Evolutionary conservation across 2,888 invertebrate species (phyloP).

Genomic region (Antitype chi): DNA sequence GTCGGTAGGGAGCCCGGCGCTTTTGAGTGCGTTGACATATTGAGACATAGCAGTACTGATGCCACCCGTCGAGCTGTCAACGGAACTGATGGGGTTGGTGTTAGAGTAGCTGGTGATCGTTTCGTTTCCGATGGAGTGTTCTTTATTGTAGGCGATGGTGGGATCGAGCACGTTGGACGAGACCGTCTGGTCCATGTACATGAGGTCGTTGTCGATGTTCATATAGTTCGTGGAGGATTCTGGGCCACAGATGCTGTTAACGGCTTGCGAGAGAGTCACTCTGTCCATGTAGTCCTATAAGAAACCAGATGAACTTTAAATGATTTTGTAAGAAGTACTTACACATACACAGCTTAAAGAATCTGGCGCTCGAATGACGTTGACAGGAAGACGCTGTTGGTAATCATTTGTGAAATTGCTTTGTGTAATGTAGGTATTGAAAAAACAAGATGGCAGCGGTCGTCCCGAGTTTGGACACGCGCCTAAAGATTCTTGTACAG

Average conservation of each 20-base stretch:
- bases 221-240: constrained; percentile 82
- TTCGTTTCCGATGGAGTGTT: constrained; percentile 77
- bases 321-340: too few relatives aligned
- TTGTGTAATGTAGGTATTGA: too few relatives aligned
- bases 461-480: too few relatives aligned
- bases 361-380: too few relatives aligned
- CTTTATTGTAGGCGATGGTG: constrained; percentile 80
- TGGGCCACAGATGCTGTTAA: constrained; percentile 86
- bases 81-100: constrained; percentile 73
- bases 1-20: constrained; percentile 86
- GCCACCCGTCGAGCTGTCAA: constrained; percentile 74
- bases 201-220: constrained; percentile 84
- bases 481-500: too few relatives aligned
- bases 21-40: constrained; percentile 88
- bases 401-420: too few relatives aligned
- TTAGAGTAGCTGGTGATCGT: constrained; percentile 80
- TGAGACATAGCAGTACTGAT: constrained; percentile 87
- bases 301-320: neutral
- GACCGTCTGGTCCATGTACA: constrained; percentile 85
- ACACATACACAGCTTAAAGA: too few relatives aligned
- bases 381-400: too few relatives aligned
- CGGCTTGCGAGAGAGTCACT: constrained; percentile 86
- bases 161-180: constrained; percentile 81
- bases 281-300: constrained; percentile 88
- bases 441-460: too few relatives aligned